A percentile compares a stretch with the other conserved stretches of the same genome.
phyloP scores from a whole-genome alignment of 1,140 invertebrate genomes.

The Cyclargus thomasi region DNA sequence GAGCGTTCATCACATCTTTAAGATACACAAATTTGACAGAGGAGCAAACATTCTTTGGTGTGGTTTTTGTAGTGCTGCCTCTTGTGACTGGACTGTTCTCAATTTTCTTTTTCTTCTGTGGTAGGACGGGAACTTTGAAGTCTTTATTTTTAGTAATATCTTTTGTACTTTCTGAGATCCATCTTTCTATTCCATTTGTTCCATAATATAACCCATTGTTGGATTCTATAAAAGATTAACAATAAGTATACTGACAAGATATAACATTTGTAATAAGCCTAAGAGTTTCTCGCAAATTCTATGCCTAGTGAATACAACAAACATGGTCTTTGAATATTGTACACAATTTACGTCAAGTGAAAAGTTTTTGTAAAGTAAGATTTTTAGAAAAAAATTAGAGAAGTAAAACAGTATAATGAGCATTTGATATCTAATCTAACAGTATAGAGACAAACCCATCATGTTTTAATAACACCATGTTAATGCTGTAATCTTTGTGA shows the following conservation, averaged over 20 bases:
- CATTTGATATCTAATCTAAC: too few species aligned
- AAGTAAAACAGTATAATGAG: too few species aligned
- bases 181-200: conserved; percentile 8
- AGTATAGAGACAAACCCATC: too few species aligned
- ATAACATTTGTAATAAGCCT: not conserved
- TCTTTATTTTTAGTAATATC: conserved; percentile 6
- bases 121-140: not conserved
- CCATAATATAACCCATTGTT: conserved; percentile 6
- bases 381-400: too few species aligned
- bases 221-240: not conserved
- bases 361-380: too few species aligned
- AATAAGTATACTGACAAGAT: not conserved
- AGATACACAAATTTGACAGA: conserved; percentile 5
- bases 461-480: too few species aligned
- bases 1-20: not conserved
- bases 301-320: not conserved
- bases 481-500: too few species aligned
- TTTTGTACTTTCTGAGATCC: conserved; percentile 10
- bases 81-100: conserved; percentile 1
- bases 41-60: conserved; percentile 10
- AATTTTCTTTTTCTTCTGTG: conserved; percentile 12
- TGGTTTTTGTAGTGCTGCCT: not conserved
- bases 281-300: not conserved
- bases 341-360: too few species aligned
- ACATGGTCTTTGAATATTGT: too few species aligned